phyloP scores from a whole-genome alignment of 2,113 vertebrate species.

The Cyanistes caeruleus region DNA sequence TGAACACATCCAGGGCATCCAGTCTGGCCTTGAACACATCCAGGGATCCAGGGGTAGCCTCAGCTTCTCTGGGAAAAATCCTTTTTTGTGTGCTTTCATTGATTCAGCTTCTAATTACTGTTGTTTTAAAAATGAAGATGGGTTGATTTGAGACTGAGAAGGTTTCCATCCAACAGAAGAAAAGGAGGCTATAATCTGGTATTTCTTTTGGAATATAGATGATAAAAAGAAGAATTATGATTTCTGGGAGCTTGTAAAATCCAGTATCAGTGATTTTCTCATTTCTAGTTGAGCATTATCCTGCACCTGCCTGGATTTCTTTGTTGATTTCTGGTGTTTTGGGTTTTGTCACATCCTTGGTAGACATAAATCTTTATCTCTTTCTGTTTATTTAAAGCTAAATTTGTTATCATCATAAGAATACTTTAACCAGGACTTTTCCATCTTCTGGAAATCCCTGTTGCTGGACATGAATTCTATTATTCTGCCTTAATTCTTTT shows the following conservation, averaged over 20 bases:
- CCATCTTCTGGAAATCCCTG: not conserved
- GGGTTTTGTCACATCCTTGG: not conserved
- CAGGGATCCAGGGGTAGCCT: not conserved
- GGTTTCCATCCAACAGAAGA: not conserved
- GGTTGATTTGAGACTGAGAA: not conserved
- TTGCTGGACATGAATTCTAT: not conserved
- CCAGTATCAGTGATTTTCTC: accelerated
- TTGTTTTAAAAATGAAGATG: not conserved
- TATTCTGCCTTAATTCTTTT: constrained; percentile 22
- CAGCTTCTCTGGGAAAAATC: not conserved
- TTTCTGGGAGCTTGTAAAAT: not conserved
- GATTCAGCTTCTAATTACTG: not conserved
- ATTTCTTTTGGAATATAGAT: not conserved
- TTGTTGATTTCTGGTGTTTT: not conserved
- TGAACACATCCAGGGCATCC: not conserved
- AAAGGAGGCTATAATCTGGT: not conserved
- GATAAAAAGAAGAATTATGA: not conserved
- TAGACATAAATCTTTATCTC: not conserved
- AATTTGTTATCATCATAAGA: not conserved
- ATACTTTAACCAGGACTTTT: not conserved
- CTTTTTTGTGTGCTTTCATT: not conserved
- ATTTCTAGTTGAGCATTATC: not conserved
- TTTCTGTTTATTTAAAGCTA: not conserved
- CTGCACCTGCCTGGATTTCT: not conserved
- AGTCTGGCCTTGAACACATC: not conserved